These are phyloP conservation scores for Aplysina aerophoba DNA, from an alignment of 37 sponge, comb jelly and placozoan genomes.

Conservation along the genomic window DNA sequence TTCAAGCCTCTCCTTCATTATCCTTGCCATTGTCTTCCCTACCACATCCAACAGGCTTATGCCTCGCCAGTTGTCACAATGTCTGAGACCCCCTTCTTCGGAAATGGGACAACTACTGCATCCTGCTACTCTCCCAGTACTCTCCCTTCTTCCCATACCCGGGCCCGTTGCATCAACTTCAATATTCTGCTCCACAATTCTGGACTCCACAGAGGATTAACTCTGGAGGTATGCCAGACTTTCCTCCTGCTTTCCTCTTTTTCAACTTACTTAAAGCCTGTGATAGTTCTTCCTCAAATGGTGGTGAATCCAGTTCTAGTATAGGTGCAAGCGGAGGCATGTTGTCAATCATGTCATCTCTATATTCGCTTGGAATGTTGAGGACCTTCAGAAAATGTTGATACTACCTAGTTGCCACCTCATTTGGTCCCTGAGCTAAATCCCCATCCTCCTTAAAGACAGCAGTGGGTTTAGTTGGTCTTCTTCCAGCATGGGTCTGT, in stretches of 20 bases:
- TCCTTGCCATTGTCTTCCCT: no score
- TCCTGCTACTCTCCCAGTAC: no score
- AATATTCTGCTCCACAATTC: no score
- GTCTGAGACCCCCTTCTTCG: no score
- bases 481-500: constrained; percentile 16
- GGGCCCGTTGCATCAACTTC: no score
- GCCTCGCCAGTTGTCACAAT: no score
- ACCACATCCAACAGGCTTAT: no score
- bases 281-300: constrained; percentile 24
- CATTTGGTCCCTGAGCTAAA: constrained; percentile 14
- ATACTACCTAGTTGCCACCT: constrained; percentile 8
- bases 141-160: no score
- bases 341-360: constrained; percentile 8
- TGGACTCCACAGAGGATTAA: no score
- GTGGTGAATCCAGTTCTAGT: constrained; percentile 28
- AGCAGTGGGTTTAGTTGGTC: neutral
- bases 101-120: no score
- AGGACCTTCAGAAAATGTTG: constrained; percentile 30
- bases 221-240: constrained; percentile 25
- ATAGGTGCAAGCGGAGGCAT: constrained; percentile 17
- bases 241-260: constrained; percentile 37
- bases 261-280: constrained; percentile 19
- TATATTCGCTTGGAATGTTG: neutral
- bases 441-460: constrained; percentile 22
- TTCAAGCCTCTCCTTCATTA: no score